phyloP scores from a whole-genome alignment of 2,113 vertebrate species.

The Erinaceus europaeus region DNA sequence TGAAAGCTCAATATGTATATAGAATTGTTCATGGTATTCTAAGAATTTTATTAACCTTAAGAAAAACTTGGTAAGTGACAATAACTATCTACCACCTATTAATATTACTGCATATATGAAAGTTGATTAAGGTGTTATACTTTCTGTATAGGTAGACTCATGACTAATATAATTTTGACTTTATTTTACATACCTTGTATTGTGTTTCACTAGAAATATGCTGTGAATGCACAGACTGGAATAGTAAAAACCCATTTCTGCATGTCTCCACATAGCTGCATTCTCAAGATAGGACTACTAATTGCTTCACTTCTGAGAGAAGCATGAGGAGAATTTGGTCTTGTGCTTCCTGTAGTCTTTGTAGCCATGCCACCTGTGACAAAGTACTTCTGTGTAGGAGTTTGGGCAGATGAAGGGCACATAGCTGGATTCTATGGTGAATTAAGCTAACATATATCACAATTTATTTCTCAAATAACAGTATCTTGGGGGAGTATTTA shows the following conservation, averaged over 20 bases:
- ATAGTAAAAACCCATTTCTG: neutral
- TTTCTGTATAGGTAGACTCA: neutral
- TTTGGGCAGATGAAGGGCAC: too few species aligned
- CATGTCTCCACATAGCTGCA: neutral
- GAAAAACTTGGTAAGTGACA: neutral
- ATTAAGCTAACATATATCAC: neutral
- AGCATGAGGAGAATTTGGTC: neutral
- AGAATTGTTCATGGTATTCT: neutral
- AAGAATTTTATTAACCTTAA: neutral
- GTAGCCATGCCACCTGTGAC: rapidly evolving
- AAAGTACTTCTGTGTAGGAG: neutral
- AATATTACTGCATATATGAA: neutral
- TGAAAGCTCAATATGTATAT: neutral
- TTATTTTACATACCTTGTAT: neutral
- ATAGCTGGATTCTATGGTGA: rapidly evolving
- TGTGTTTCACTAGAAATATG: neutral
- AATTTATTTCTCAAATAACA: too few species aligned
- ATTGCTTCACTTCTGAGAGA: neutral
- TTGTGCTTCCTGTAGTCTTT: neutral
- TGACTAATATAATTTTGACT: neutral
- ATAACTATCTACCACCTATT: neutral
- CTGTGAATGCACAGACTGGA: neutral
- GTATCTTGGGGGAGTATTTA: neutral
- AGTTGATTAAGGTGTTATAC: neutral
- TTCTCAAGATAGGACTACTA: neutral